Evolutionary conservation across 2,113 vertebrate genomes (phyloP).

Genomic region (Diadophis punctatus): DNA sequence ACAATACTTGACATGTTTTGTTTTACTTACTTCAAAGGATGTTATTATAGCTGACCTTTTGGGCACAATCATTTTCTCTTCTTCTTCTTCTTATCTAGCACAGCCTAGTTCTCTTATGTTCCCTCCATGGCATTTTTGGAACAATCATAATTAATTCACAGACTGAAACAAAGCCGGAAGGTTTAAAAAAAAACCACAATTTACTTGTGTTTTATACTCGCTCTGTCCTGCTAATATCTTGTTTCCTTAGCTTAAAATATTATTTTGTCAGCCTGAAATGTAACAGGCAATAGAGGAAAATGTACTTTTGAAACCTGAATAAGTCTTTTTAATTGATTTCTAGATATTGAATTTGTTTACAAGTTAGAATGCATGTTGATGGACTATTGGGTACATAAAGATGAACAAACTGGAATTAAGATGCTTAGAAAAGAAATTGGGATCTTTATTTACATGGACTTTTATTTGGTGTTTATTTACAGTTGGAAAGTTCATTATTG

Average conservation of each 20-base stretch:
- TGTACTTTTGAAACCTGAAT: neutral
- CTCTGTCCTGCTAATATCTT: conserved; percentile 10
- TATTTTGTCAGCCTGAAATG: neutral
- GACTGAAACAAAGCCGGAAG: conserved; percentile 54
- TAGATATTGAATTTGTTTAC: neutral
- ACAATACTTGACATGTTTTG: conserved; percentile 32
- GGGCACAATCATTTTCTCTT: conserved; percentile 29
- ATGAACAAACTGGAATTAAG: neutral
- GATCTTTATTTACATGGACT: neutral
- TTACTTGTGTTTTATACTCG: conserved; percentile 41
- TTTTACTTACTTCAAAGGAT: conserved; percentile 46
- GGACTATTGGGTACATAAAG: neutral
- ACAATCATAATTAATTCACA: conserved; percentile 56
- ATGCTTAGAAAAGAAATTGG: neutral
- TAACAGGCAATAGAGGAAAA: neutral
- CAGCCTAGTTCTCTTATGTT: conserved; percentile 44
- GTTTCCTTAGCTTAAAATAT: neutral
- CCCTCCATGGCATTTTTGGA: conserved; percentile 54
- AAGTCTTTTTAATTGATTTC: neutral
- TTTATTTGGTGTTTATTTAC: neutral
- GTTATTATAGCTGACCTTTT: conserved; percentile 16
- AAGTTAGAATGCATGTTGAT: neutral
- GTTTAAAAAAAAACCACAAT: conserved; percentile 20
- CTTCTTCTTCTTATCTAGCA: conserved; percentile 31
- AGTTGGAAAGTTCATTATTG: neutral